phyloP scores from a whole-genome alignment of 1,140 invertebrate genomes.

The Brachionus koreanus region DNA sequence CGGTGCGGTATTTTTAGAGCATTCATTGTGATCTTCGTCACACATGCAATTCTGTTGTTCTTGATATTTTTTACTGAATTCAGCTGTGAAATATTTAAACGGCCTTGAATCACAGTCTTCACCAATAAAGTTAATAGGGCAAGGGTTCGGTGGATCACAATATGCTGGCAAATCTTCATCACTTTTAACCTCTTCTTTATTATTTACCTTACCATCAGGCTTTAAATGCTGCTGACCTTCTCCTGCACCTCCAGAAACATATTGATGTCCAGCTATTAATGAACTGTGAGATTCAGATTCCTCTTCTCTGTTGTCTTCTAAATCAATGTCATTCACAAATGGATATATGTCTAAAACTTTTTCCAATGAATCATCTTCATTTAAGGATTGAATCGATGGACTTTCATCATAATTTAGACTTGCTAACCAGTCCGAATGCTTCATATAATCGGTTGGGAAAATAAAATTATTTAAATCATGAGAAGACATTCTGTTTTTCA shows the following conservation, averaged over 20 bases:
- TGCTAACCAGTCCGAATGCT: too few relatives aligned
- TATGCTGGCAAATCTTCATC: conserved; percentile 90
- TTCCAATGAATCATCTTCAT: background rate
- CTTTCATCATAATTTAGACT: background rate
- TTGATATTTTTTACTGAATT: conserved; percentile 90
- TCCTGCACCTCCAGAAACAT: conserved; percentile 64
- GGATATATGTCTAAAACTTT: background rate
- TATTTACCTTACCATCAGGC: conserved; percentile 64
- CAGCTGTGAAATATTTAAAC: conserved; percentile 65
- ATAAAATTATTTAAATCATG: too few relatives aligned
- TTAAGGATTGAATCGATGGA: background rate
- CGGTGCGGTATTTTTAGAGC: background rate
- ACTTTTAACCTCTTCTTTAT: conserved; percentile 71
- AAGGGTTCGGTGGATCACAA: conserved; percentile 97
- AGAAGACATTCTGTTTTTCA: too few relatives aligned
- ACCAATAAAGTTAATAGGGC: conserved; percentile 69
- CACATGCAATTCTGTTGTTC: conserved; percentile 90
- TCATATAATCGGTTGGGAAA: too few relatives aligned
- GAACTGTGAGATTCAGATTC: conserved; percentile 31
- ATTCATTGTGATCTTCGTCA: conserved; percentile 76
- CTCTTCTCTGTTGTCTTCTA: background rate
- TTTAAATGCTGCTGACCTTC: conserved; percentile 69
- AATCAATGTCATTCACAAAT: background rate
- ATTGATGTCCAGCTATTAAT: conserved; percentile 23
- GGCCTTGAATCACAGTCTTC: conserved; percentile 46